Evolutionary conservation across 2,888 invertebrate genomes (phyloP), one percentile per base, ranked within the genome.

Genomic region (Subacronicta megacephala): DNA sequence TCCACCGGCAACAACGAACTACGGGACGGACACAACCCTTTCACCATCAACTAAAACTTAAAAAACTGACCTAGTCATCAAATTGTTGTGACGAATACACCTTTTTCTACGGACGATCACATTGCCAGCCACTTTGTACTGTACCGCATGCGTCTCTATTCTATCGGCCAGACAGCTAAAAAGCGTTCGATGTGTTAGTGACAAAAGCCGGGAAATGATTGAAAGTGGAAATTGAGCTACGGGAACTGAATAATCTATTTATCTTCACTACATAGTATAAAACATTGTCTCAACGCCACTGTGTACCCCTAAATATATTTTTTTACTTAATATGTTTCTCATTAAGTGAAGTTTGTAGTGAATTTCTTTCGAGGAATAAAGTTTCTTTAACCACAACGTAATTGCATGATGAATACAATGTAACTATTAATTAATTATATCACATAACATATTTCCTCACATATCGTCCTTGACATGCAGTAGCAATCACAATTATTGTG

Each of bases 91-190:
- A 69, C 93, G 91, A 51, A 87, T 59, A 89, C 94, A 94, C 75
- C 83, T 85, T 84, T 83, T 86, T 78, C 88, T 93, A 90, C 87
- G 83, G 70, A 91, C 85, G 79, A 84, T 70, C 59, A 93, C 77
- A 84, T 88, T 93, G 55, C 89, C 90, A 65, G 90, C 87, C 77
- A 94, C 92, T 69, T 82, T 80, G 90, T 90, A 94, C 81, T 94
- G 93, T 75, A 91, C 85, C 60, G 93, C 87, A 79, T 93, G 93
- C 81, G 72, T 90, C 81, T 94, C 94, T 89, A 94, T 89, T 76
- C 81, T 90, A 86, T 84, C 90, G 82, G 89, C 93, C 72, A 91
- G 82, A 83, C 90, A 92, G 83, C 94, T 94, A 94, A 85, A 93
- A 87, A 85, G 80, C 81, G 77, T 73, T 66, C 71, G 38, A 72